phyloP scores from a whole-genome alignment of 2,797 vertebrate genomes.

The Hemibagrus guttatus region DNA sequence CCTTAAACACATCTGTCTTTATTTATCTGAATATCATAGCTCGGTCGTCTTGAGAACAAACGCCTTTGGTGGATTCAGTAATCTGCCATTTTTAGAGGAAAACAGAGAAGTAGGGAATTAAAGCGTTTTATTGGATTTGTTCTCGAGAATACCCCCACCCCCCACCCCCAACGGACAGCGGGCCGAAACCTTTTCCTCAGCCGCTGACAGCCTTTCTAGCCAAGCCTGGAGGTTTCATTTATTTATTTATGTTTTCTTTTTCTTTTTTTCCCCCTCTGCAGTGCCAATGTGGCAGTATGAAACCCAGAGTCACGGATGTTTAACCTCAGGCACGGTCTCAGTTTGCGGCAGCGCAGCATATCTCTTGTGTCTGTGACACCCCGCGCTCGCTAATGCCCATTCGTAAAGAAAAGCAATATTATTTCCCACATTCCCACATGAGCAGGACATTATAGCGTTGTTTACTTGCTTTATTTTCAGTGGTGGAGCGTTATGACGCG shows the following conservation, averaged over 20 bases:
- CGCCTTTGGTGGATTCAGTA: slow-evolving; percentile 21
- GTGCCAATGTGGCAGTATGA: slow-evolving; percentile 20
- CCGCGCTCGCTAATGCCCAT: slow-evolving; percentile 29
- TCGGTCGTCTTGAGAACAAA: not conserved
- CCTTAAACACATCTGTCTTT: slow-evolving; percentile 16
- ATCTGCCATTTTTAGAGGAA: slow-evolving; percentile 7
- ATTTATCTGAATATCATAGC: slow-evolving; percentile 39
- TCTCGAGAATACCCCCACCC: slow-evolving; percentile 21
- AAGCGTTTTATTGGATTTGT: slow-evolving; percentile 41
- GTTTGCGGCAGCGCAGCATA: slow-evolving; percentile 20
- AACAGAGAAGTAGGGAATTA: slow-evolving; percentile 34
- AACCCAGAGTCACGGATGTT: slow-evolving; percentile 47
- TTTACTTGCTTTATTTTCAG: slow-evolving; percentile 24
- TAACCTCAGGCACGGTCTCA: slow-evolving; percentile 30
- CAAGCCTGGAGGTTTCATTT: slow-evolving; percentile 24
- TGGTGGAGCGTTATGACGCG: not conserved
- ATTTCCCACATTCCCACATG: slow-evolving; percentile 38
- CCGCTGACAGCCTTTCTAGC: slow-evolving; percentile 27
- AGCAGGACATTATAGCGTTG: slow-evolving; percentile 26
- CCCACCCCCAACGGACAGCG: not conserved
- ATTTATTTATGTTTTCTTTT: slow-evolving; percentile 31
- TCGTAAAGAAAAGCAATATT: slow-evolving; percentile 39
- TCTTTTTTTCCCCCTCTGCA: not conserved
- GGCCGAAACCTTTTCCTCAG: slow-evolving; percentile 21
- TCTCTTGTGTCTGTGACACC: slow-evolving; percentile 21